phyloP scores from a whole-genome alignment of 2,888 invertebrate species.

The Pharmacophagus antenor region DNA sequence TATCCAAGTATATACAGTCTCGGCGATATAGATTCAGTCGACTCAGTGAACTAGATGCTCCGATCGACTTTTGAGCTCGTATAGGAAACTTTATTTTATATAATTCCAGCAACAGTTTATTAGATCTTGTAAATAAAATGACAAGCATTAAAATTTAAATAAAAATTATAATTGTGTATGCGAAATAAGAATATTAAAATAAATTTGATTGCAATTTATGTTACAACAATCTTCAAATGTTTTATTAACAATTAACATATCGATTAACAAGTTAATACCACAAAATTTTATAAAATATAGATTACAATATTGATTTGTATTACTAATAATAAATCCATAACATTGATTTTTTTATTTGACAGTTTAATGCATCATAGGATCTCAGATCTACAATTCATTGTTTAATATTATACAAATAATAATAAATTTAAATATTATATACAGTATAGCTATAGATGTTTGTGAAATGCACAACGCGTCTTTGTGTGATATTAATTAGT shows the following conservation, averaged over 20 bases:
- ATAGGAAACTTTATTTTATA: slow-evolving; percentile 55
- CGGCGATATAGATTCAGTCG: slow-evolving; percentile 18
- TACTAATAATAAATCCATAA: neutral
- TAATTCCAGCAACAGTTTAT: neutral
- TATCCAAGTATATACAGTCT: slow-evolving; percentile 58
- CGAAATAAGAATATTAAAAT: neutral
- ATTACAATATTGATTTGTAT: neutral
- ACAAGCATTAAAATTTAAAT: neutral
- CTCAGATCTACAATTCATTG: slow-evolving; percentile 23
- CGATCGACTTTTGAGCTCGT: slow-evolving; percentile 48
- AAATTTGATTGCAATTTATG: neutral
- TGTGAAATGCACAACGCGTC: neutral
- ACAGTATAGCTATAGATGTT: slow-evolving; percentile 1
- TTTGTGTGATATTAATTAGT: slow-evolving; percentile 7
- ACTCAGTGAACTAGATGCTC: neutral
- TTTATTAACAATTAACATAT: neutral
- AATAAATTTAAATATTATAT: slow-evolving; percentile 3
- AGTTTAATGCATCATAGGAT: slow-evolving; percentile 7
- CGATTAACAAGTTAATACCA: neutral
- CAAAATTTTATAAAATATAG: slow-evolving; percentile 5
- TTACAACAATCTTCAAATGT: neutral
- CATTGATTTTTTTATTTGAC: slow-evolving; percentile 3
- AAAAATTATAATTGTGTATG: neutral
- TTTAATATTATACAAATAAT: slow-evolving; percentile 6
- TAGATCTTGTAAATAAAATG: slow-evolving; percentile 2